Evolutionary conservation across 1,140 invertebrate genomes (phyloP).

Genomic region (Brachionus rubens): DNA sequence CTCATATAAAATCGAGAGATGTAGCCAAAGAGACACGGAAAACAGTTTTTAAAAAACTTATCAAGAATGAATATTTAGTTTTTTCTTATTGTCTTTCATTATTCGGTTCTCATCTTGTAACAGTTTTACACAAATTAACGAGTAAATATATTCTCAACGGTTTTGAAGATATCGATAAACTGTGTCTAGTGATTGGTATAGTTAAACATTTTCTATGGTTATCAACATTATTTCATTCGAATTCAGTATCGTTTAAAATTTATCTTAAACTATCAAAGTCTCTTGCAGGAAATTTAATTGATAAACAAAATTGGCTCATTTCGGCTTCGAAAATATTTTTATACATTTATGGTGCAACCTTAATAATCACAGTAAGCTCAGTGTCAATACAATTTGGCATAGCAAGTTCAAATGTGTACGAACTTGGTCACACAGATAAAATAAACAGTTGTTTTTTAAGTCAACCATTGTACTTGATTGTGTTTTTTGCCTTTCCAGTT

Average conservation of each 20-base stretch:
- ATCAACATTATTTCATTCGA: slow-evolving; percentile 23
- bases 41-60: background rate
- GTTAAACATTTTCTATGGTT: slow-evolving; percentile 30
- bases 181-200: slow-evolving; percentile 1
- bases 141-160: background rate
- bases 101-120: slow-evolving; percentile 1
- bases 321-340: slow-evolving; percentile 20
- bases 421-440: background rate
- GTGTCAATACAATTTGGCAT: slow-evolving; percentile 15
- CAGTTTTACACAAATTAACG: background rate
- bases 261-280: slow-evolving; percentile 23
- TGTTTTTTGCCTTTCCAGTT: slow-evolving; percentile 40
- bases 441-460: slow-evolving; percentile 41
- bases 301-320: background rate
- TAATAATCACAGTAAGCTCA: background rate
- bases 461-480: slow-evolving; percentile 24
- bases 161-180: background rate
- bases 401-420: background rate
- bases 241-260: slow-evolving; percentile 37
- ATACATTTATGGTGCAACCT: slow-evolving; percentile 7
- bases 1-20: background rate
- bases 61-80: slow-evolving; percentile 38
- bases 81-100: slow-evolving; percentile 2
- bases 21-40: background rate
- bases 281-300: background rate